These are phyloP conservation scores for Pachypsylla venusta DNA, from an alignment of 1,140 invertebrate genomes.

Conservation along the genomic window DNA sequence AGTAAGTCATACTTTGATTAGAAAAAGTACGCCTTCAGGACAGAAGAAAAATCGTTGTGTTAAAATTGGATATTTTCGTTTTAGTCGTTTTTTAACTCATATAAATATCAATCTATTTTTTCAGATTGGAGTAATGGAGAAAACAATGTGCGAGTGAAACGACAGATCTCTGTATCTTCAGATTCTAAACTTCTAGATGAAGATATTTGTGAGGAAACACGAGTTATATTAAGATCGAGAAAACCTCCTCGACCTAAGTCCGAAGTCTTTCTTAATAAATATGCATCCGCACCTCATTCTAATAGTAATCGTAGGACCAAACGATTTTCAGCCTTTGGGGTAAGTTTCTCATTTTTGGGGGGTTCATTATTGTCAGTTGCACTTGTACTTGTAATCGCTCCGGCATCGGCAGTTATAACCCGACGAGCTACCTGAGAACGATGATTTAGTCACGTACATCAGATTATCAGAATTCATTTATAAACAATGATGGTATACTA, in stretches of 20 bases:
- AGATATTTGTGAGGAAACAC: slow-evolving; percentile 63
- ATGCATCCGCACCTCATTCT: slow-evolving; percentile 38
- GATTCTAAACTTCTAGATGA: slow-evolving; percentile 78
- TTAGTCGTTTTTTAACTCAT: no score
- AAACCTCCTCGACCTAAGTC: slow-evolving; percentile 78
- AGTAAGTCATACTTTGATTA: no score
- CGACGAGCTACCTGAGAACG: no score
- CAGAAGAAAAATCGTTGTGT: no score
- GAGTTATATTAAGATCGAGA: slow-evolving; percentile 71
- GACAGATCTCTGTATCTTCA: slow-evolving; percentile 75
- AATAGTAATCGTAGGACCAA: slow-evolving; percentile 48
- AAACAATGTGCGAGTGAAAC: slow-evolving; percentile 58
- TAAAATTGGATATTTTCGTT: no score
- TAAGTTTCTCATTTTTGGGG: slow-evolving; percentile 36
- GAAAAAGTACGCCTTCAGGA: no score
- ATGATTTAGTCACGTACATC: no score
- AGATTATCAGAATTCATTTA: no score
- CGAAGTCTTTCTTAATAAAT: slow-evolving; percentile 61
- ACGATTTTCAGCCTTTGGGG: slow-evolving; percentile 80
- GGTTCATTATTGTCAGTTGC: background rate
- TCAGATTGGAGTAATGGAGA: slow-evolving; percentile 18
- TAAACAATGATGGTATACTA: no score
- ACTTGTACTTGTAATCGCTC: no score
- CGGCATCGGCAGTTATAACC: no score
- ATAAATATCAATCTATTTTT: no score